Base-by-base conservation (phyloP, 2,888 invertebrate species). In the Aplocera efformata region DNA sequence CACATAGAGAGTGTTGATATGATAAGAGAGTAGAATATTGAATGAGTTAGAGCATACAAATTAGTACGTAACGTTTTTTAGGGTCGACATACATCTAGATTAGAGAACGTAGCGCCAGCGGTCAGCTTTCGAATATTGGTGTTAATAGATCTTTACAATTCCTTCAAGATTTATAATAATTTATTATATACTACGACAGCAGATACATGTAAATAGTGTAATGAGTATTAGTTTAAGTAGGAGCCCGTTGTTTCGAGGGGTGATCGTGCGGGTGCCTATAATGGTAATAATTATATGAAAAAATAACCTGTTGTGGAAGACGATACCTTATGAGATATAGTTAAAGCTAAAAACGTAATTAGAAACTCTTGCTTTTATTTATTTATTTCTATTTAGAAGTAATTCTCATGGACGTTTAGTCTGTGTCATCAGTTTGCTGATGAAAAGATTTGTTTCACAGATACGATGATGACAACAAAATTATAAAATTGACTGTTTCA, bases 71-170 rank as follows among this genome's bases (percentile, higher is more conserved):
- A 73, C 53, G 60, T 68, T 38, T 73, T 75, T 73, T 74, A 79
- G 73, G 65, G 59, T 72, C 59, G 78, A 72, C 53, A 32, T 67
- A 78, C 76, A 73, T 72, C 67, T 82, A 83, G 79, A 49, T 68
- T 80, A 83, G 77, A 64, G 65, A 70, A 56, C 50, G 70, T 84
- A 82, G 81, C 63, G 65, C 60, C 70, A 73, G 71, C 78, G 68
- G 84, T 85, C 86, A 88, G 86, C 86, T 88, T 88, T 88, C 86
- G 65, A 88, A 88, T 88, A 88, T 88, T 86, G 86, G 86, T 75
- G 68, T 55, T 50, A 41, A 46, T 52, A 50, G 60, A 64, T 75
- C 69, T 81, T 73, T 78, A 80, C 72, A 75, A 78, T 76, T 75
- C 68, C 68, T 72, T 71, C 73, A 76, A 77, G 67, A 62, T 67